Evolutionary conservation across 2,888 invertebrate genomes (phyloP).

Genomic region (Drosophila anceps): DNA sequence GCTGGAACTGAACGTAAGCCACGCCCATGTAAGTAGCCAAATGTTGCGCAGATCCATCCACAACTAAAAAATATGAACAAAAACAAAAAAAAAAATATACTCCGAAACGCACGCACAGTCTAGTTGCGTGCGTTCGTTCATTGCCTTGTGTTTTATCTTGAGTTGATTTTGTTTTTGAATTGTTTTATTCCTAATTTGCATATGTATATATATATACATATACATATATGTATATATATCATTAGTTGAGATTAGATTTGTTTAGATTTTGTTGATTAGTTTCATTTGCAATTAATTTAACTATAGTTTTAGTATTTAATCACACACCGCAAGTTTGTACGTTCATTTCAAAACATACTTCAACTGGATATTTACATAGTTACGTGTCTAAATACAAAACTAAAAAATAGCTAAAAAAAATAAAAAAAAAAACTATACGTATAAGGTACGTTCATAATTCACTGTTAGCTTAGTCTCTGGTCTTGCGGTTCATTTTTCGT

Average conservation of each 20-base stretch:
- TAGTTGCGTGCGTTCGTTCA: conserved; percentile 42
- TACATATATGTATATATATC: conserved; percentile 21
- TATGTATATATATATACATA: conserved; percentile 27
- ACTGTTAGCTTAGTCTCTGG: conserved; percentile 76
- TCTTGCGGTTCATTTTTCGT: conserved; percentile 58
- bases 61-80: conserved; percentile 23
- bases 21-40: conserved; percentile 89
- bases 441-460: conserved; percentile 40
- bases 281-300: conserved; percentile 55
- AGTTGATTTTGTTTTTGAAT: conserved; percentile 19
- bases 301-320: conserved; percentile 72
- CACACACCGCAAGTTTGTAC: conserved; percentile 55
- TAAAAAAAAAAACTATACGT: conserved; percentile 9
- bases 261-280: conserved; percentile 36
- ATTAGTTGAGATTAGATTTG: conserved; percentile 37
- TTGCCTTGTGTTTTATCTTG: conserved; percentile 46
- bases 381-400: conserved; percentile 60
- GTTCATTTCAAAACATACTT: conserved; percentile 52
- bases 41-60: conserved; percentile 52
- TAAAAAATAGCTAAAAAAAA: conserved; percentile 30
- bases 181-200: conserved; percentile 65
- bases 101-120: conserved; percentile 34
- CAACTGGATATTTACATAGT: conserved; percentile 59
- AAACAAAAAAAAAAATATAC: conserved; percentile 13
- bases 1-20: conserved; percentile 87